Percentiles rank a stretch among this genome's conserved stretches.
phyloP scores from a whole-genome alignment of 1,140 invertebrate species.

The Drosophila baimaii region DNA sequence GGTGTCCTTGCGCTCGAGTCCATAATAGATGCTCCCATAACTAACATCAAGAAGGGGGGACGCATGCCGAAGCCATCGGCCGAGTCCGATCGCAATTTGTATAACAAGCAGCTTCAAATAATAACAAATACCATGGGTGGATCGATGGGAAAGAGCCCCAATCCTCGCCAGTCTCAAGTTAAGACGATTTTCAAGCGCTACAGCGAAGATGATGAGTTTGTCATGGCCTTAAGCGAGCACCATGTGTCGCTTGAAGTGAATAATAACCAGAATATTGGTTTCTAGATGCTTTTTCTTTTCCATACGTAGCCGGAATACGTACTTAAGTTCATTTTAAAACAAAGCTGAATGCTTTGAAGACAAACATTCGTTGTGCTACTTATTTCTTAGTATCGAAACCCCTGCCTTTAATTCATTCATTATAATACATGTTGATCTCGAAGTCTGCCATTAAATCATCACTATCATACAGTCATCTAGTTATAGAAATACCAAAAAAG shows the following conservation, averaged over 20 bases:
- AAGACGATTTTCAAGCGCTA: constrained; percentile 64
- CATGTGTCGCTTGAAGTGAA: constrained; percentile 43
- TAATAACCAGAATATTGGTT: constrained; percentile 50
- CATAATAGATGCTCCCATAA: constrained; percentile 14
- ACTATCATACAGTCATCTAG: constrained; percentile 23
- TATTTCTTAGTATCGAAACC: background rate
- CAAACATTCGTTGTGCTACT: no score
- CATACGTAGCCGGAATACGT: constrained; percentile 39
- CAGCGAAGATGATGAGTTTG: constrained; percentile 64
- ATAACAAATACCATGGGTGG: constrained; percentile 71
- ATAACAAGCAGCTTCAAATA: constrained; percentile 81
- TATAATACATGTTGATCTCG: constrained; percentile 5
- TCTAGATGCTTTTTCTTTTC: constrained; percentile 18
- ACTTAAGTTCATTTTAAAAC: background rate
- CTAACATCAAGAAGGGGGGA: constrained; percentile 45
- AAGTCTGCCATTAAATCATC: background rate
- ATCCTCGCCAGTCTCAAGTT: constrained; percentile 28
- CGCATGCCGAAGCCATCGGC: constrained; percentile 63
- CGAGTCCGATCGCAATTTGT: constrained; percentile 68
- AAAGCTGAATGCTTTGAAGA: background rate
- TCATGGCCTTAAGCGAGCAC: constrained; percentile 37
- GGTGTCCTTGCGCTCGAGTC: constrained; percentile 8
- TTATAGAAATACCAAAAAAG: constrained; percentile 22
- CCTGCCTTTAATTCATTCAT: constrained; percentile 4
- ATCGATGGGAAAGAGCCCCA: constrained; percentile 19